phyloP scores from a whole-genome alignment of 30 jellyfish, hydroid and myxozoan species.

The Hydra vulgaris region DNA sequence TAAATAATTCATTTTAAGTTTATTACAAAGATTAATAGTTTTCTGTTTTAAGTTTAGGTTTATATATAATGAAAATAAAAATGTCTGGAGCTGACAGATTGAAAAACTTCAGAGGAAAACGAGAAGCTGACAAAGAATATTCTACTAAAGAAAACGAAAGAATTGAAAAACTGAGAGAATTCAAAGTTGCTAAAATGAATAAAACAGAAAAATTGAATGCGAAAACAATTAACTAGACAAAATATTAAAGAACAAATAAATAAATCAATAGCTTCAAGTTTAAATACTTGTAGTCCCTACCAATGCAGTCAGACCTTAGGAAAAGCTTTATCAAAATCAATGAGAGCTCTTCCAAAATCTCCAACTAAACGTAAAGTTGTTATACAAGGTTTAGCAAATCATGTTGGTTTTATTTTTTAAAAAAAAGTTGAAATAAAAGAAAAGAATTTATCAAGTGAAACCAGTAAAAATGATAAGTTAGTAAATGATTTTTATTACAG shows the following conservation, averaged over 20 bases:
- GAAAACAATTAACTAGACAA: not conserved
- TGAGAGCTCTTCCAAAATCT: constrained; percentile 35
- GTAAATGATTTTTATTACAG: constrained; percentile 25
- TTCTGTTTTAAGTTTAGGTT: not conserved
- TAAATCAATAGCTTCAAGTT: not conserved
- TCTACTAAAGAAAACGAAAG: not conserved
- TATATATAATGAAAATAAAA: not conserved
- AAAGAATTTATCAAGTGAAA: constrained; percentile 5
- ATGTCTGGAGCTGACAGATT: not conserved
- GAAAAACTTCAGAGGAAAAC: not conserved
- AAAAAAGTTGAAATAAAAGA: not conserved
- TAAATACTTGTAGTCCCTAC: constrained; percentile 14
- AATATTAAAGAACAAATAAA: not conserved
- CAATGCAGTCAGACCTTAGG: constrained; percentile 23
- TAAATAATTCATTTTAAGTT: not conserved
- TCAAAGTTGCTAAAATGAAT: not conserved
- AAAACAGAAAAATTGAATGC: not conserved
- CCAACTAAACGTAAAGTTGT: constrained; percentile 19
- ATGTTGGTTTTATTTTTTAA: constrained; percentile 12
- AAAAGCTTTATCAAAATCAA: constrained; percentile 30
- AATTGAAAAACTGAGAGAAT: not conserved
- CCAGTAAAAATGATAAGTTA: not conserved
- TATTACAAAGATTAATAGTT: not conserved
- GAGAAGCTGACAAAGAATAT: not conserved
- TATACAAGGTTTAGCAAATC: constrained; percentile 33